Percentiles rank a stretch among this genome's conserved stretches.
Evolutionary conservation across 2,888 invertebrate species (phyloP).

Genomic region (Ischnura elegans): DNA sequence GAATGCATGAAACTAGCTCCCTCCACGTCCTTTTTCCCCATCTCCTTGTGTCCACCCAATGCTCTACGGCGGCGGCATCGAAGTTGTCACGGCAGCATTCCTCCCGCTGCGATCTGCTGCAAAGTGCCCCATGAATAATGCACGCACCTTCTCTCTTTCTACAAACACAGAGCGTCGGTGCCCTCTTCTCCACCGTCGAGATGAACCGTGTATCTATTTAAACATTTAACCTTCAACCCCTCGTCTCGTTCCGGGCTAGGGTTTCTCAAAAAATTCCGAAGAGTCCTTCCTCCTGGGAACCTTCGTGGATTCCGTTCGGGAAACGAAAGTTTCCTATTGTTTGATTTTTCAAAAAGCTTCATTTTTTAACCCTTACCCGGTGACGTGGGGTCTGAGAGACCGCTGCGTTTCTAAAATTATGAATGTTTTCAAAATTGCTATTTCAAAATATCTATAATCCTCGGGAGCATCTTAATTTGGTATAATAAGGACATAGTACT

Average conservation of each 20-base stretch:
- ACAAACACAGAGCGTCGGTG: neutral
- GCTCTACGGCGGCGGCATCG: no score
- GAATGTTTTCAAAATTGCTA: no score
- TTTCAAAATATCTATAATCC: no score
- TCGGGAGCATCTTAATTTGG: no score
- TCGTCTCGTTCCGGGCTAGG: neutral
- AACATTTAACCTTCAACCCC: neutral
- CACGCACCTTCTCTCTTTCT: neutral
- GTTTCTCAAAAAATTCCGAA: no score
- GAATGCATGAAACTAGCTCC: neutral
- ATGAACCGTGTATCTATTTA: neutral
- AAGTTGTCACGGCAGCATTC: conserved; percentile 3
- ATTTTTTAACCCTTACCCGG: no score
- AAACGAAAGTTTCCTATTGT: neutral
- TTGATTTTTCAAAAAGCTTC: no score
- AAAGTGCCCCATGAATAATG: conserved; percentile 8
- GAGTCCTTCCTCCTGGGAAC: no score
- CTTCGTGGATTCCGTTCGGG: no score
- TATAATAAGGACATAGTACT: no score
- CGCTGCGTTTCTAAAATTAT: no score
- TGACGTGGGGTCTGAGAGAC: no score
- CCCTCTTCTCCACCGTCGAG: neutral
- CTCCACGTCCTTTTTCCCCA: neutral
- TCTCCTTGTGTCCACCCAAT: neutral
- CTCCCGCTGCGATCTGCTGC: neutral